Percentiles rank a stretch among this genome's conserved stretches.
phyloP scores from a whole-genome alignment of 1,140 invertebrate species.

The Leptinotarsa defecta region DNA sequence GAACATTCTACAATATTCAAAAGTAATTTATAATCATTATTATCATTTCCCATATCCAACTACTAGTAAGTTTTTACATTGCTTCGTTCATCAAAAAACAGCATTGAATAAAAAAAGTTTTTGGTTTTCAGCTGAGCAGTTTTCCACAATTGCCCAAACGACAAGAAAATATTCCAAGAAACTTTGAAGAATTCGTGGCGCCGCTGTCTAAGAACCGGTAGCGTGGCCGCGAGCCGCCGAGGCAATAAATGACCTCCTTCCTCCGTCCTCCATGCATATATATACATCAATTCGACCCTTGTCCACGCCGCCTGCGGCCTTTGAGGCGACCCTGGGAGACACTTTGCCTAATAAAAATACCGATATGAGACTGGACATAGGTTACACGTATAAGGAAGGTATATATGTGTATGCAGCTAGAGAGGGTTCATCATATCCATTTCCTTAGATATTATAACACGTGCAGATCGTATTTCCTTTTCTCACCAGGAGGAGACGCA shows the following conservation, averaged over 20 bases:
- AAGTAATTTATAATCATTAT: no score
- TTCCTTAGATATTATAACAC: not conserved
- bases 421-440: not conserved
- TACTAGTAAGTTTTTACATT: no score
- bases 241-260: constrained; percentile 27
- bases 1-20: no score
- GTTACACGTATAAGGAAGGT: constrained; percentile 40
- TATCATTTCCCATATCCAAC: no score
- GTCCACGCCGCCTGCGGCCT: constrained; percentile 43
- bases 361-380: constrained; percentile 50
- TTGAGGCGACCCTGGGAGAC: constrained; percentile 47
- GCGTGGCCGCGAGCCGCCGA: constrained; percentile 12
- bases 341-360: constrained; percentile 53
- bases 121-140: no score
- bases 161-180: not conserved
- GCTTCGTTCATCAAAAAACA: no score
- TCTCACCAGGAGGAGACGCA: not conserved
- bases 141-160: no score
- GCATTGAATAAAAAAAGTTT: no score
- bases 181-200: constrained; percentile 1
- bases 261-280: constrained; percentile 11
- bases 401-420: constrained; percentile 9
- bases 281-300: constrained; percentile 27
- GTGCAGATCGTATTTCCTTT: constrained; percentile 1
- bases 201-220: constrained; percentile 25